A percentile compares a stretch with the other conserved stretches of the same genome.
Evolutionary conservation across 2,888 invertebrate genomes (phyloP).

Genomic region (Nycteola revayana): DNA sequence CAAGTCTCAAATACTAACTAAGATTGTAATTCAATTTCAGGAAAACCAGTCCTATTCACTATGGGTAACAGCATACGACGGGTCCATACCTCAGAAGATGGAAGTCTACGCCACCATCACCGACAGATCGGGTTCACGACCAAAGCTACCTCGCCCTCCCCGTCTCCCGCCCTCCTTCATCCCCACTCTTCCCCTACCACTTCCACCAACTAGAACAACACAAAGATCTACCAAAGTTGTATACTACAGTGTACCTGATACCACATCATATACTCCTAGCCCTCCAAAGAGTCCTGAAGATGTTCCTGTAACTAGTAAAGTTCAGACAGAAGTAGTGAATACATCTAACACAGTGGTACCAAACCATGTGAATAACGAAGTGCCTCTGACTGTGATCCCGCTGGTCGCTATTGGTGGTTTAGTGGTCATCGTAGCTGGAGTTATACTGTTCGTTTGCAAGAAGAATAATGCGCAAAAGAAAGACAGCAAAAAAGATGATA

Average conservation of each 20-base stretch:
- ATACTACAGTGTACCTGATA: slow-evolving; percentile 59
- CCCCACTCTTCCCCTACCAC: slow-evolving; percentile 33
- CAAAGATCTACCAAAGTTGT: slow-evolving; percentile 57
- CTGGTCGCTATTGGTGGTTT: slow-evolving; percentile 86
- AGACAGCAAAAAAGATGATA: slow-evolving; percentile 87
- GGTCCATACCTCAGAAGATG: slow-evolving; percentile 63
- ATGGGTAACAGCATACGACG: slow-evolving; percentile 70
- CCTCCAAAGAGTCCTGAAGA: slow-evolving; percentile 50
- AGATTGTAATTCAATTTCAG: slow-evolving; percentile 43
- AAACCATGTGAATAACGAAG: slow-evolving; percentile 61
- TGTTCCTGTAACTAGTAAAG: slow-evolving; percentile 27
- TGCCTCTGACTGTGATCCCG: slow-evolving; percentile 86
- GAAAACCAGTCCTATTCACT: slow-evolving; percentile 68
- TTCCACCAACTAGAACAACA: slow-evolving; percentile 45
- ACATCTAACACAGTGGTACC: not conserved
- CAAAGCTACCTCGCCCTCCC: slow-evolving; percentile 57
- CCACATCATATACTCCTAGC: slow-evolving; percentile 43
- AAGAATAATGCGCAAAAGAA: slow-evolving; percentile 84
- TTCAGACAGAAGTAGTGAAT: not conserved
- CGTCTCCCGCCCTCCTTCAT: slow-evolving; percentile 45
- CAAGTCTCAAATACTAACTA: no score
- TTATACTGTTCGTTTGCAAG: slow-evolving; percentile 86
- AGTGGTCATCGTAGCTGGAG: slow-evolving; percentile 85
- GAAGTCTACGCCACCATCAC: slow-evolving; percentile 68
- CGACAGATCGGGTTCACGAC: slow-evolving; percentile 51